These are phyloP conservation scores for Urocolius indicus DNA, from an alignment of 2,113 vertebrate species.

Conservation along the genomic window DNA sequence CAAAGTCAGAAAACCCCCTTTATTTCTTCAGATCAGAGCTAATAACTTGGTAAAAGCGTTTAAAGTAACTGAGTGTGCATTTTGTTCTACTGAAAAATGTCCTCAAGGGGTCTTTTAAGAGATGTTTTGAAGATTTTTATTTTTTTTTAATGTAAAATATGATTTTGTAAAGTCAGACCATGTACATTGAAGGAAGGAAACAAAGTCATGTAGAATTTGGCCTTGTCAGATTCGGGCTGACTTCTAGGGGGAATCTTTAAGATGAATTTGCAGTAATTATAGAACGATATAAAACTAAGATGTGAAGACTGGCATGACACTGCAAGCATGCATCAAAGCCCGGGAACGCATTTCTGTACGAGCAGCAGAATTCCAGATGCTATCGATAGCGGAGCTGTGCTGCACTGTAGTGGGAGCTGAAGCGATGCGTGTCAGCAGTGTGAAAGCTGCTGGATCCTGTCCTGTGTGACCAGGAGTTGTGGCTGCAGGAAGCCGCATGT, in stretches of 20 bases:
- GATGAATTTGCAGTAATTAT: background rate
- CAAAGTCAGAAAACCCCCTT: background rate
- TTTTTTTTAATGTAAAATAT: background rate
- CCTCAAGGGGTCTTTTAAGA: background rate
- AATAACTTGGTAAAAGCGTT: background rate
- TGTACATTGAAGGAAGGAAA: background rate
- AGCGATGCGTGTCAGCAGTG: background rate
- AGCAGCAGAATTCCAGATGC: background rate
- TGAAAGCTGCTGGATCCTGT: conserved; percentile 8
- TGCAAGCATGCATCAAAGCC: background rate
- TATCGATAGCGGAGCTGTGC: background rate
- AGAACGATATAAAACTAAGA: background rate
- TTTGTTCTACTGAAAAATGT: background rate
- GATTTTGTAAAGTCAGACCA: background rate
- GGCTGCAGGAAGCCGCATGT: background rate
- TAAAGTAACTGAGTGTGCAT: background rate
- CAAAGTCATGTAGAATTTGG: background rate
- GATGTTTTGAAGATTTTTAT: background rate
- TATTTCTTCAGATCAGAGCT: background rate
- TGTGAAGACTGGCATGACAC: background rate
- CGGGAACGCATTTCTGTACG: background rate
- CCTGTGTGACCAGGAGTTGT: background rate
- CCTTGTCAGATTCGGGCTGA: background rate
- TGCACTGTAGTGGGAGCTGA: conserved; percentile 4
- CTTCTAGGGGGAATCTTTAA: background rate